Evolutionary conservation across 1,140 invertebrate species (phyloP).

Genomic region (Drosophila trapezifrons): DNA sequence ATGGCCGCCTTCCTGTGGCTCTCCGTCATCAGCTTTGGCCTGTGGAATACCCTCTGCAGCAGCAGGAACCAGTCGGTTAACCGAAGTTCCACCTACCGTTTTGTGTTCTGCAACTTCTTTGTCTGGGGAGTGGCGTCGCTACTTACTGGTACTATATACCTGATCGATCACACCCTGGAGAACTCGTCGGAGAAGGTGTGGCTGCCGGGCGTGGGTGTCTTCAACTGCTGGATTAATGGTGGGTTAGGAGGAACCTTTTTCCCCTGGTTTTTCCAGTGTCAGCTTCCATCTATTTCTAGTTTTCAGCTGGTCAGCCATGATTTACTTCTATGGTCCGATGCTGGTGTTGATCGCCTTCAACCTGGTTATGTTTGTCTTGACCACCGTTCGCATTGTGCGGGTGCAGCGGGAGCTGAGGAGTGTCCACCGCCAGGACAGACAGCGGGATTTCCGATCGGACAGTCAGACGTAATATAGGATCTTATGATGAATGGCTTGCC

Average conservation of each 20-base stretch:
- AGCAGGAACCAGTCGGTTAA: constrained; percentile 63
- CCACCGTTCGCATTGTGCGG: constrained; percentile 85
- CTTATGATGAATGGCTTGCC: not conserved
- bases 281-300: constrained; percentile 7
- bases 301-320: constrained; percentile 82
- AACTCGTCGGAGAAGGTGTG: constrained; percentile 40
- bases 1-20: constrained; percentile 91
- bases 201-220: constrained; percentile 85
- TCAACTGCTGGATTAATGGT: constrained; percentile 86
- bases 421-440: constrained; percentile 13
- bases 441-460: constrained; percentile 20
- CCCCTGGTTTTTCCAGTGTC: not conserved
- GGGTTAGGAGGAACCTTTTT: constrained; percentile 41
- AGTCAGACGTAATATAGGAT: constrained; percentile 43
- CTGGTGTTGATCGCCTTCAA: constrained; percentile 88
- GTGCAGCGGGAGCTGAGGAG: constrained; percentile 82
- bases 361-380: constrained; percentile 88
- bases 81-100: constrained; percentile 64
- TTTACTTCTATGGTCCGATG: constrained; percentile 91
- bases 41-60: constrained; percentile 89
- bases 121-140: constrained; percentile 88
- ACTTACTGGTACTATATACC: constrained; percentile 83
- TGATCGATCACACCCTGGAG: constrained; percentile 62
- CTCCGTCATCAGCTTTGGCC: constrained; percentile 90
- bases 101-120: constrained; percentile 88